Percentiles rank a stretch among this genome's conserved stretches.
Conservation (phyloP, 2,888 invertebrate species). For the Nasonovia ribisnigri region DNA sequence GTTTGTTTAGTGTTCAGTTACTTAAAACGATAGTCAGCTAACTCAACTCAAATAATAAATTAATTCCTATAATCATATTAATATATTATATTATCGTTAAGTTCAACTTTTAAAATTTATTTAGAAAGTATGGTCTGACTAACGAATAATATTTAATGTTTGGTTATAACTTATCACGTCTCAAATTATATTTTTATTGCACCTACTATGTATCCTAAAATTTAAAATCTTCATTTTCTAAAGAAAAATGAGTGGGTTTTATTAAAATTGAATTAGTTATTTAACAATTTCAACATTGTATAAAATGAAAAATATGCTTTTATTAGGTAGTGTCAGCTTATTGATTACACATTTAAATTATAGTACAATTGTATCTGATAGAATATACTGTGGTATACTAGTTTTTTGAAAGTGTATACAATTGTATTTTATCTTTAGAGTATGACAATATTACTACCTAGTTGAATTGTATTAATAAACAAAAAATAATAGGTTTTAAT, state of each 20-base stretch:
- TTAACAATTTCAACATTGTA: too few species aligned
- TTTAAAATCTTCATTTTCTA: not conserved
- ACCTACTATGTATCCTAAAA: not conserved
- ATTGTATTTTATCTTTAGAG: not conserved
- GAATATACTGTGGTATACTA: not conserved
- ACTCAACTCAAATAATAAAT: not conserved
- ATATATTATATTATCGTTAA: too few species aligned
- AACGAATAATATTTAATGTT: not conserved
- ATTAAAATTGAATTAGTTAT: too few species aligned
- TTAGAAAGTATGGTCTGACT: not conserved
- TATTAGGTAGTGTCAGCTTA: not conserved
- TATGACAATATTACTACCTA: not conserved
- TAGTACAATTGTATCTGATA: not conserved
- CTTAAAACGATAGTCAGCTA: not conserved
- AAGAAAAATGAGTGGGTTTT: not conserved
- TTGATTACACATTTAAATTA: not conserved
- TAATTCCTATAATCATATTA: not conserved
- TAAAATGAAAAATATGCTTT: not conserved
- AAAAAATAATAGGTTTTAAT: not conserved
- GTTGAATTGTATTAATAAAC: not conserved
- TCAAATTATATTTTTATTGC: not conserved
- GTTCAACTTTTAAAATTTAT: not conserved
- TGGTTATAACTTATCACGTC: not conserved
- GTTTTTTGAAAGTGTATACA: not conserved
- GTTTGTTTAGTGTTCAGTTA: too few species aligned